Percentiles rank a stretch among this genome's conserved stretches.
Conservation (phyloP, 2,888 invertebrate genomes). For the Eremobia ochroleuca region DNA sequence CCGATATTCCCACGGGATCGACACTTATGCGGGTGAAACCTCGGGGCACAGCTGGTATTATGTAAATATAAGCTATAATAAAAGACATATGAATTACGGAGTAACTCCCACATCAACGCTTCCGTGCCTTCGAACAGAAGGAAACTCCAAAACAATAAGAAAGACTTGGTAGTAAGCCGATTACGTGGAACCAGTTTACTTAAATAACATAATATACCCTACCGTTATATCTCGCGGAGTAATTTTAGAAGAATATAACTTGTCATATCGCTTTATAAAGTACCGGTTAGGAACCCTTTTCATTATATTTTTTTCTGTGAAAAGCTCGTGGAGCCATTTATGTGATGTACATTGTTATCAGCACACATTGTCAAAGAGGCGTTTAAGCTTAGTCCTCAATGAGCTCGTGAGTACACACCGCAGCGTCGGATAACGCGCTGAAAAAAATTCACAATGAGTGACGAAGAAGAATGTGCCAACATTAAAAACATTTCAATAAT, state of each 20-base stretch:
- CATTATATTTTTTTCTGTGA: conserved; percentile 47
- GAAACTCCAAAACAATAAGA: conserved; percentile 61
- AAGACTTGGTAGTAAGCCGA: conserved; percentile 58
- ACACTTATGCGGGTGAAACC: too few species aligned
- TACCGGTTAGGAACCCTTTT: conserved; percentile 32
- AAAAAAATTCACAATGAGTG: conserved; percentile 58
- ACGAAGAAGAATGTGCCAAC: conserved; percentile 44
- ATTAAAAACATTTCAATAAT: conserved; percentile 37
- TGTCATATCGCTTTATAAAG: conserved; percentile 26
- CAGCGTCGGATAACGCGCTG: conserved; percentile 57
- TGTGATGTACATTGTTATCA: conserved; percentile 60
- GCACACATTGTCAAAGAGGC: conserved; percentile 57
- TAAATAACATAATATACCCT: conserved; percentile 50
- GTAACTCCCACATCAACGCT: conserved; percentile 44
- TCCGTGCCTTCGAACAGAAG: conserved; percentile 47
- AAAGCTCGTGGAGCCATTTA: conserved; percentile 52
- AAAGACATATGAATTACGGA: conserved; percentile 38
- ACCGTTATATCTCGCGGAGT: conserved; percentile 24
- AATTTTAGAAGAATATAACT: conserved; percentile 32
- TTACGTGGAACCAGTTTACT: conserved; percentile 45
- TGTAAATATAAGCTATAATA: conserved; percentile 30
- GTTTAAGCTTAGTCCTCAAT: conserved; percentile 61
- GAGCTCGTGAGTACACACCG: conserved; percentile 62
- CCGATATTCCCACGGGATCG: too few species aligned
- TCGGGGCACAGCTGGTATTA: too few species aligned